Evolutionary conservation across 2,888 invertebrate genomes (phyloP), one percentile per base, ranked within the genome.

Genomic region (Lissocephala sabroskyi): DNA sequence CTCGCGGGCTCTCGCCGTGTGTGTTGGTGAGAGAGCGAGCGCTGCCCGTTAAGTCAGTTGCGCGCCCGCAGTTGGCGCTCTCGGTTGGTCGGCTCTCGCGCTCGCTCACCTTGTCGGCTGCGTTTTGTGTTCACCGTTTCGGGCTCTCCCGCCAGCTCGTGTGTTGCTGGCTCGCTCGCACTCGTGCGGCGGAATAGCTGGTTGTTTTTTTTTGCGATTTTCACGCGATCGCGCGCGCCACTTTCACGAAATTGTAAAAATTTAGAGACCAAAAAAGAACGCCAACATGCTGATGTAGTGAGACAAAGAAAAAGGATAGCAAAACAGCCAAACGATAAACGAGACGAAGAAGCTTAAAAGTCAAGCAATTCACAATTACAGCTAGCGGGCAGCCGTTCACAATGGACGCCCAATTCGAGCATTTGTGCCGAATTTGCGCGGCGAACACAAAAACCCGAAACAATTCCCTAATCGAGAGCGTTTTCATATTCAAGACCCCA

Each of bases 391-490:
- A n/a, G n/a, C n/a, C n/a, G n/a, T n/a, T n/a, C 2, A 6, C 28
- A n/a, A 79, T 80, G 80, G 80, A 80, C 53, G 56, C 64, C 18
- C 78, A 79, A 36, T 80, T 81, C 14, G 81, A 81, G 42, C 77
- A 70, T 60, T 64, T 81, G 47, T 81, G 81, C 44, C 81, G 81
- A 36, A 73, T 81, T 45, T 81, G 81, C 59, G 81, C 81, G 35
- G 81, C 76, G 13, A 78, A 82, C 41, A 81, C 81, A 3, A 82
- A 79, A 58, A 65, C 64, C 48, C 79, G 65, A 56, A 79, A 42
- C 28, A 76, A 79, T 53, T 80, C 81, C 0, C 71, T 79, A 6
- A 70, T 78, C 17, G 81, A 81, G 55, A 80, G 79, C 56, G 82
- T 81, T 45, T 81, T 79, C 46, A 81, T 81, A 39, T 65, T 81